Conservation (phyloP, 2,888 invertebrate genomes). For the Pasiphila rectangulata region DNA sequence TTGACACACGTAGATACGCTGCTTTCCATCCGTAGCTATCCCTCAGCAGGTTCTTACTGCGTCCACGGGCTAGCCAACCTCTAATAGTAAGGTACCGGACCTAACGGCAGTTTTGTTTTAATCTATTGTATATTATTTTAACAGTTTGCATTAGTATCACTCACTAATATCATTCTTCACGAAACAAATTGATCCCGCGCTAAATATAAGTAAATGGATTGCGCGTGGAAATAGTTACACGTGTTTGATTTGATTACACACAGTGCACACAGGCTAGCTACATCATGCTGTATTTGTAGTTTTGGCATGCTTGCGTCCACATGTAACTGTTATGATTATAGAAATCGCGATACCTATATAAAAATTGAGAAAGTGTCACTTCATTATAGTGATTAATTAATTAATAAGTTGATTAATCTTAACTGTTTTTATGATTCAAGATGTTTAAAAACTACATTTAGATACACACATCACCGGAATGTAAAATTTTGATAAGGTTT, state of each 20-base stretch:
- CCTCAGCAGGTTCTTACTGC: too few relatives aligned
- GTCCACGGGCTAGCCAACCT: too few relatives aligned
- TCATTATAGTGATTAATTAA: not conserved
- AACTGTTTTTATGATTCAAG: too few relatives aligned
- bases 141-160: slow-evolving; percentile 13
- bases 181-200: slow-evolving; percentile 13
- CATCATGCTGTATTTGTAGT: slow-evolving; percentile 7
- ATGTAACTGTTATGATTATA: slow-evolving; percentile 11
- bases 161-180: slow-evolving; percentile 16
- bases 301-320: slow-evolving; percentile 22
- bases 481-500: too few relatives aligned
- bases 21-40: too few relatives aligned
- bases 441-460: too few relatives aligned
- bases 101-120: too few relatives aligned
- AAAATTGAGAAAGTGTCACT: not conserved
- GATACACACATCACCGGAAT: too few relatives aligned
- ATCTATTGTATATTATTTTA: too few relatives aligned
- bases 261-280: slow-evolving; percentile 5
- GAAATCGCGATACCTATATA: slow-evolving; percentile 5
- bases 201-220: slow-evolving; percentile 15
- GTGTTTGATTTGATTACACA: slow-evolving; percentile 24
- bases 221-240: slow-evolving; percentile 22
- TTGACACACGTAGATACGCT: too few relatives aligned
- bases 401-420: too few relatives aligned
- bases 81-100: too few relatives aligned